Base-by-base conservation (phyloP, 2,888 invertebrate genomes). In the Caradrina clavipalpis region DNA sequence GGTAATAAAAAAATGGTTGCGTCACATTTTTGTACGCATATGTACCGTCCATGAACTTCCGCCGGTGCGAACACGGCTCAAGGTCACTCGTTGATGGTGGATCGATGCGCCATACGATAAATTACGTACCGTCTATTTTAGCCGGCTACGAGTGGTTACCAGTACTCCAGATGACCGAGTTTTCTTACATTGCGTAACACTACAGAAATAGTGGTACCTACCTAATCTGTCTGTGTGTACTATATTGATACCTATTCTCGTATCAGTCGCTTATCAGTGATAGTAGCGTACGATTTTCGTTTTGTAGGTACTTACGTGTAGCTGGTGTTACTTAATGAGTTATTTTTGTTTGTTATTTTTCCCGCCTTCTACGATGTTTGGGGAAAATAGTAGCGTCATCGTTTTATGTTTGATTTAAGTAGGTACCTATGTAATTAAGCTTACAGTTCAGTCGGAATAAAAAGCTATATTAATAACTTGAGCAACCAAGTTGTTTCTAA, bases 1-100 rank as follows among this genome's bases (percentile, higher is more conserved):
- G 81, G 78, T 76, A 82, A 82, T 84, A 84, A 85, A 87, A 87
- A 86, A 84, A 85, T 69, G 62, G 81, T 86, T 85, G 81, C 87
- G 87, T 88, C 87, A 85, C 73, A 60, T 68, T 66, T 80, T 56
- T 76, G 80, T 80, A 68, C 70, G 72, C 80, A 69, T 80, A 70
- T 80, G 76, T 74, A 62, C 53, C 90, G 94, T 89, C 95, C 96
- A 82, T 96, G 96, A 96, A 96, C 96, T 95, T 95, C 93, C 92
- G 91, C 78, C 86, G 89, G 91, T 91, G 92, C 93, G 85, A 88
- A 87, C 86, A 68, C 57, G 50, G 75, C 81, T 86, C 95, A 96
- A 96, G 96, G 96, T 90, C 95, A 87, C 74, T 55, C 83, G 83
- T 80, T 79, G 87, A 87, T 88, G 89, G 86, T 88, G 88, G 87